Conservation (phyloP, 1,140 invertebrate genomes). For the Drosophila pseudoananassae region DNA sequence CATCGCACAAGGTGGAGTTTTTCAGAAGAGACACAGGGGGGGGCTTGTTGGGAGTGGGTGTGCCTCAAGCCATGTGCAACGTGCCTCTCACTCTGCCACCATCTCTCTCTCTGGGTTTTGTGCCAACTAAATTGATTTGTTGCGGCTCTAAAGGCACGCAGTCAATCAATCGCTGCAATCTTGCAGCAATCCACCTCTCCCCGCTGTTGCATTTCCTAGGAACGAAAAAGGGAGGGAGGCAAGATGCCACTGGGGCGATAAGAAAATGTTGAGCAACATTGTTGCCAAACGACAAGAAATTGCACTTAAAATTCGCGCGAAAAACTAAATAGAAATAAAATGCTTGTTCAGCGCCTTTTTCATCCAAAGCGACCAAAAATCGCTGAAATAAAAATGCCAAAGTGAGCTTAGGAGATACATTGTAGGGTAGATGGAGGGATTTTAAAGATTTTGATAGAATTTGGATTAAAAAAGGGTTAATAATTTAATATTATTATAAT, state of each 20-base stretch:
- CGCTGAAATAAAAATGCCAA: conserved; percentile 27
- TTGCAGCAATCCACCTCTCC: conserved; percentile 6
- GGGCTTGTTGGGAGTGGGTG: conserved; percentile 17
- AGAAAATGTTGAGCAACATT: conserved; percentile 63
- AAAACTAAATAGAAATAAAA: conserved; percentile 58
- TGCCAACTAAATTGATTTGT: conserved; percentile 75
- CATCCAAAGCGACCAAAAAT: conserved; percentile 27
- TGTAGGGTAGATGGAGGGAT: conserved; percentile 8
- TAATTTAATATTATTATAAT: too few species aligned
- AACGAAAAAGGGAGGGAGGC: neutral
- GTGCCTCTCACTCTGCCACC: conserved; percentile 18
- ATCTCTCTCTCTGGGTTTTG: conserved; percentile 5
- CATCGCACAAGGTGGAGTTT: conserved; percentile 55
- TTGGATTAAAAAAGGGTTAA: too few species aligned
- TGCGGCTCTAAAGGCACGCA: conserved; percentile 74
- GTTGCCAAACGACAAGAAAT: conserved; percentile 69
- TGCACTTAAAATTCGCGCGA: conserved; percentile 75
- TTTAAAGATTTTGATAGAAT: too few species aligned
- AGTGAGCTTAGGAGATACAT: conserved; percentile 20
- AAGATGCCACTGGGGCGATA: conserved; percentile 64
- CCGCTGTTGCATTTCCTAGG: neutral
- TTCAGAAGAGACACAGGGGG: conserved; percentile 2
- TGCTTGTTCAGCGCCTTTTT: conserved; percentile 45
- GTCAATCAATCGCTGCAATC: conserved; percentile 70
- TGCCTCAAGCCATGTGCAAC: conserved; percentile 36